Conservation (phyloP, 2,797 vertebrate genomes). For the Gadopsis bispinosus region DNA sequence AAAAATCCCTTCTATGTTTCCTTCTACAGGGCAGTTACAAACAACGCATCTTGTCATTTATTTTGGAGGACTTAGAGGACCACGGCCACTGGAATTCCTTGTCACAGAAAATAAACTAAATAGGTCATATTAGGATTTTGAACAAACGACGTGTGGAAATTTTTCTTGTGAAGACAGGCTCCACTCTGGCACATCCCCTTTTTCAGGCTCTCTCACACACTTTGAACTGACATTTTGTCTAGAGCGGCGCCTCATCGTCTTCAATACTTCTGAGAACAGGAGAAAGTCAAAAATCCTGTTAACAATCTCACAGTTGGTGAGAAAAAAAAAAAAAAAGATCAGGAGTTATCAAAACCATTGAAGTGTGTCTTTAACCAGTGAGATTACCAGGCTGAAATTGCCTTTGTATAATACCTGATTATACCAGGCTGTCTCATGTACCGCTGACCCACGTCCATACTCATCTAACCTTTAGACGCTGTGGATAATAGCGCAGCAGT, state of each 20-base stretch:
- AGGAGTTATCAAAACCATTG: constrained; percentile 65
- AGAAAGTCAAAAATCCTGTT: constrained; percentile 54
- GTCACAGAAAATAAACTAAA: constrained; percentile 4
- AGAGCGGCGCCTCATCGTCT: constrained; percentile 22
- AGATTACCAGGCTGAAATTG: constrained; percentile 60
- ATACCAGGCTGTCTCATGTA: constrained; percentile 38
- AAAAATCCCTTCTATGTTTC: background rate
- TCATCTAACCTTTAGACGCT: constrained; percentile 39
- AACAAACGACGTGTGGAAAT: background rate
- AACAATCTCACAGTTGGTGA: constrained; percentile 55
- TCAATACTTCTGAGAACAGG: constrained; percentile 43
- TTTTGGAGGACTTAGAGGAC: background rate
- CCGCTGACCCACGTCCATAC: constrained; percentile 31
- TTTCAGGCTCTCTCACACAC: background rate
- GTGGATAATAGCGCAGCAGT: constrained; percentile 19
- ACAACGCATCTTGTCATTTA: background rate
- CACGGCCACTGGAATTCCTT: background rate
- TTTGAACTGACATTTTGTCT: constrained; percentile 42
- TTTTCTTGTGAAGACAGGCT: background rate
- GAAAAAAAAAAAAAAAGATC: constrained; percentile 36
- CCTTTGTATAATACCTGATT: constrained; percentile 62
- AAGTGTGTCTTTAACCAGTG: constrained; percentile 65
- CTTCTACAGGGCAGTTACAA: background rate
- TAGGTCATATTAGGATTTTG: background rate
- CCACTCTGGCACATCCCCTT: background rate